A percentile compares a stretch with the other conserved stretches of the same genome.
Conservation (phyloP, 2,888 invertebrate species). For the Neelides folsomi region DNA sequence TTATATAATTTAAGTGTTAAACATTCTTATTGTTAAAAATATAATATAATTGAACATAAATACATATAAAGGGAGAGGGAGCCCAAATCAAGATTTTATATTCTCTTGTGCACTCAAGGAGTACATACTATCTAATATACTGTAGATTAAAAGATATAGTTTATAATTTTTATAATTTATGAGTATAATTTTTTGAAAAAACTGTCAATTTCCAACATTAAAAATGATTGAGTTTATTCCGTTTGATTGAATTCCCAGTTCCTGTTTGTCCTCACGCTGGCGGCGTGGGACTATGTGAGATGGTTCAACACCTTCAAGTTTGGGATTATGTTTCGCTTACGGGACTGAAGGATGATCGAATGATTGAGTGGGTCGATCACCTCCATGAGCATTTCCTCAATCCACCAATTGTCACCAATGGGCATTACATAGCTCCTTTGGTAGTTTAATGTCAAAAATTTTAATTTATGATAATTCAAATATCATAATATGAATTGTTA, state of each 20-base stretch:
- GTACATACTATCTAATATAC: no score
- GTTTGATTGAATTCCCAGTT: slow-evolving; percentile 48
- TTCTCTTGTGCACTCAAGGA: no score
- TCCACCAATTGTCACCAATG: slow-evolving; percentile 56
- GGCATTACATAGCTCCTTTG: slow-evolving; percentile 60
- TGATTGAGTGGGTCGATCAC: slow-evolving; percentile 78
- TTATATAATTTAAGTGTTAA: no score
- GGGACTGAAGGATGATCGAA: slow-evolving; percentile 53
- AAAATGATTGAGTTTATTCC: no score
- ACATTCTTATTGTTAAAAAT: no score
- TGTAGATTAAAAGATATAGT: no score
- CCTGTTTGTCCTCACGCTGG: slow-evolving; percentile 90
- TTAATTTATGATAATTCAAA: not conserved
- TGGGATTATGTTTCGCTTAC: slow-evolving; percentile 72
- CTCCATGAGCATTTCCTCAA: slow-evolving; percentile 75
- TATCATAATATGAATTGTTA: slow-evolving; percentile 7
- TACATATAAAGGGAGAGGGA: no score
- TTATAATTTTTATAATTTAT: no score
- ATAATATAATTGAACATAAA: no score
- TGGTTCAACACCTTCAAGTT: slow-evolving; percentile 81
- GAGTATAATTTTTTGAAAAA: no score
- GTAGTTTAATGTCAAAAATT: slow-evolving; percentile 39
- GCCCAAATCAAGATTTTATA: no score
- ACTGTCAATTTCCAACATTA: no score
- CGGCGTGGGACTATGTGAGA: slow-evolving; percentile 85